Base-by-base conservation (phyloP, 2,888 invertebrate species). In the Scrobipalpa costella region DNA sequence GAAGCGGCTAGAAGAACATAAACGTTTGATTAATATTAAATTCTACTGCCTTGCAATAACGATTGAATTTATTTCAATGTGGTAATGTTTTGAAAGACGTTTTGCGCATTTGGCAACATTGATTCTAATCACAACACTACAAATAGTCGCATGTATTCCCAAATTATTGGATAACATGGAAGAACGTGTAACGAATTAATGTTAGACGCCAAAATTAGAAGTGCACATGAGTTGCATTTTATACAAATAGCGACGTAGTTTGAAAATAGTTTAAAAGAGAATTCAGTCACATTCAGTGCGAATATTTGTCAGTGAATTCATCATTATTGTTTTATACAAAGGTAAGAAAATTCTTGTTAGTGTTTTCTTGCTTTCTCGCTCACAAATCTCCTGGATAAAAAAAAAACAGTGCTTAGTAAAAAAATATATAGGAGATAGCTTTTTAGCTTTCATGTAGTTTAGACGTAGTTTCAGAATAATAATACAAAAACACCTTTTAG, bases 201-300 rank as follows among this genome's bases (percentile, higher is more conserved):
- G 64, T 69, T 73, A 66, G 68, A 65, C 65, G 71, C 77, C 72
- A 82, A 78, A 79, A 75, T 76, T 79, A 80, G 77, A 77, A 2
- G 50, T 68, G 69, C 61, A 73, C 71, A 81, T 81, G 77, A 81
- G 69, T 78, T 78, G 79, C 80, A 77, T 71, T 74, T 77, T 73
- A 65, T 66, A 61, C 49, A 55, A 66, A 63, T 62, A 49, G 60
- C 69, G 66, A 70, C 72, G 72, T 71, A 69, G 67, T 69, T 59
- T n/a, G 38, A 15, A 55, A 38, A 59, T 34, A 19, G n/a, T 47
- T 27, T n/a, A 19, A 6, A 44, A 38, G 8, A 38, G 9, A 7
- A 57, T 21, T 33, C 38, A 27, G 27, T 33, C 38, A 36, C 38
- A 27, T 2, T 33, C 38, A 36, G 15, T 57, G 15, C 57, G 8